These are phyloP conservation scores for Dascillus cervinus DNA, from an alignment of 2,888 invertebrate species.

Conservation along the genomic window DNA sequence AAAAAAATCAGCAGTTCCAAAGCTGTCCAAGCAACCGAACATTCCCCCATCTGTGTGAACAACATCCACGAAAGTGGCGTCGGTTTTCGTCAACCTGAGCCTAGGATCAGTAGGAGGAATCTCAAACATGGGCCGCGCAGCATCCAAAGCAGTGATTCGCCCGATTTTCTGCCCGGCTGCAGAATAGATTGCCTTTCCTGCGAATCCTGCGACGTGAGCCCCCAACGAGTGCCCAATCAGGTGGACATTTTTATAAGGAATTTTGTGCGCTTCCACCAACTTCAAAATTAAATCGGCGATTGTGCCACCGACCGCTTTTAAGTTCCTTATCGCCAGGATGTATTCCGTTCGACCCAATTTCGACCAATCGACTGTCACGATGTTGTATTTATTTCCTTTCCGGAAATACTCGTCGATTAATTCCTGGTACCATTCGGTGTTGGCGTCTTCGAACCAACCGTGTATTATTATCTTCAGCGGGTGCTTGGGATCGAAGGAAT, in stretches of 20 bases:
- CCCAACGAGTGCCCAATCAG: slow-evolving; percentile 37
- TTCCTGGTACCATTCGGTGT: slow-evolving; percentile 30
- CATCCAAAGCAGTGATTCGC: slow-evolving; percentile 47
- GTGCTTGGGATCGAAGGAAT: slow-evolving; percentile 1
- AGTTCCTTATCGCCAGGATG: slow-evolving; percentile 21
- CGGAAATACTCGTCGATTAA: slow-evolving; percentile 40
- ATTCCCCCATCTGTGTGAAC: slow-evolving; percentile 54
- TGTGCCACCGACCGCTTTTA: slow-evolving; percentile 24
- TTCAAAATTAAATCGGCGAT: slow-evolving; percentile 27
- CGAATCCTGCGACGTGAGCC: slow-evolving; percentile 31
- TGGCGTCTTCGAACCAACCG: slow-evolving; percentile 42
- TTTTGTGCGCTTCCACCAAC: slow-evolving; percentile 10
- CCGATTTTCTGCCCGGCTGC: slow-evolving; percentile 26
- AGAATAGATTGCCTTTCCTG: slow-evolving; percentile 25
- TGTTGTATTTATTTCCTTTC: slow-evolving; percentile 41
- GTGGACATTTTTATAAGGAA: slow-evolving; percentile 24
- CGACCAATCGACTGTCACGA: slow-evolving; percentile 47
- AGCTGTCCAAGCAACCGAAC: slow-evolving; percentile 40
- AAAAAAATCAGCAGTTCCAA: slow-evolving; percentile 48
- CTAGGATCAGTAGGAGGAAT: slow-evolving; percentile 28
- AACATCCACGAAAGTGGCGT: slow-evolving; percentile 52
- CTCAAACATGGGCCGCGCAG: slow-evolving; percentile 47
- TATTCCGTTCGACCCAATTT: slow-evolving; percentile 24
- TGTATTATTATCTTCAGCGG: slow-evolving; percentile 39
- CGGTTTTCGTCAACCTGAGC: slow-evolving; percentile 46